These are phyloP conservation scores for Boloria selene DNA, from an alignment of 2,888 invertebrate species.

Conservation along the genomic window DNA sequence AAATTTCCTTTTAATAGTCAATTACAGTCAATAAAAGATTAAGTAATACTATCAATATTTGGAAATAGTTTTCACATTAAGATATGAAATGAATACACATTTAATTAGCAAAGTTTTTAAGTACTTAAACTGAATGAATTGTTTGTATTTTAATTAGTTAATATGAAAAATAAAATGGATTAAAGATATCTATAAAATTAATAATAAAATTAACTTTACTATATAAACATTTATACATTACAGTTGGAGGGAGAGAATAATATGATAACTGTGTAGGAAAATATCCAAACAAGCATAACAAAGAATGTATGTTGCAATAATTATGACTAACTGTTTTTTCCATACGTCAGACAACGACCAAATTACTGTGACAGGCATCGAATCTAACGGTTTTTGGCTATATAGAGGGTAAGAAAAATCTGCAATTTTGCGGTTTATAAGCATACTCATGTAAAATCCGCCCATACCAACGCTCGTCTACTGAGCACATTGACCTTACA, in stretches of 20 bases:
- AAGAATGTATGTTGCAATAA: slow-evolving; percentile 17
- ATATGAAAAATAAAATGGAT: too few species aligned
- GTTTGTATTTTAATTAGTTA: too few species aligned
- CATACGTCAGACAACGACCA: slow-evolving; percentile 12
- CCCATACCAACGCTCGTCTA: slow-evolving; percentile 50
- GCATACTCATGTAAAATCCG: slow-evolving; percentile 51
- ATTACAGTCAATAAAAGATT: slow-evolving; percentile 13
- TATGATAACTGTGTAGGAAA: background rate
- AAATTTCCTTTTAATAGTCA: slow-evolving; percentile 21
- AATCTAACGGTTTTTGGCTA: slow-evolving; percentile 27
- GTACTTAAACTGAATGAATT: too few species aligned
- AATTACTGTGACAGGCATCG: slow-evolving; percentile 18
- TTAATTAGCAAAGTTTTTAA: background rate
- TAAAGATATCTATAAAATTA: too few species aligned
- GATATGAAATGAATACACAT: background rate
- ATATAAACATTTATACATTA: background rate
- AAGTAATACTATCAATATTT: background rate
- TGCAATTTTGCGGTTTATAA: slow-evolving; percentile 46
- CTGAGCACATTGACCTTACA: slow-evolving; percentile 73
- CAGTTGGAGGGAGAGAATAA: background rate
- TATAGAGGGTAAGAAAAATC: slow-evolving; percentile 29
- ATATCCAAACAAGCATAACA: slow-evolving; percentile 20
- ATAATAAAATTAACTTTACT: too few species aligned
- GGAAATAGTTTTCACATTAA: background rate
- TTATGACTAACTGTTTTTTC: slow-evolving; percentile 29